Conservation (phyloP, 2,797 vertebrate species). For the Paguma larvata region DNA sequence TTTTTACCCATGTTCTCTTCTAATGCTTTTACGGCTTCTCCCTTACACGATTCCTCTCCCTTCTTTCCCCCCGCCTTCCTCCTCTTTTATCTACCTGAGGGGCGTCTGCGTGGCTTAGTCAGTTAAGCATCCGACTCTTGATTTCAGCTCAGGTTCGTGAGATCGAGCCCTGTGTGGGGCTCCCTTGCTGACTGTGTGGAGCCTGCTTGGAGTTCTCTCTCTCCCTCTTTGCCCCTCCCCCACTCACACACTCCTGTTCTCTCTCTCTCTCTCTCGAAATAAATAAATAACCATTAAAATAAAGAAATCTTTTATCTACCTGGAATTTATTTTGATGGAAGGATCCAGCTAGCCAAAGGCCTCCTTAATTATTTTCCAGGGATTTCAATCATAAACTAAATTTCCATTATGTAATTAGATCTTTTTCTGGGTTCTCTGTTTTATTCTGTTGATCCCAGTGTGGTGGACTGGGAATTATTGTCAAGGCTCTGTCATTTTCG, state of each 20-base stretch:
- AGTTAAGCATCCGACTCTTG: no score
- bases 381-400: conserved; percentile 19
- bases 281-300: no score
- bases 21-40: background rate
- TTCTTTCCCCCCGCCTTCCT: background rate
- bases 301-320: background rate
- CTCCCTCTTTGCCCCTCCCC: no score
- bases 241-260: no score
- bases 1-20: background rate
- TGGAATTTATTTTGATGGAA: conserved; percentile 28
- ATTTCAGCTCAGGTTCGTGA: no score
- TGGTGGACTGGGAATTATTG: background rate
- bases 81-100: no score
- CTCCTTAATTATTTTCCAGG: background rate
- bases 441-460: background rate
- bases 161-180: no score
- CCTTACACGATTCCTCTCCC: background rate
- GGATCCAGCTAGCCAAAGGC: background rate
- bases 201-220: no score
- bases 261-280: no score
- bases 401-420: background rate
- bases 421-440: background rate
- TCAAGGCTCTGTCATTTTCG: background rate
- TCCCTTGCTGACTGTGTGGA: no score
- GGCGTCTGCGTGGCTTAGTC: no score